A percentile compares a stretch with the other conserved stretches of the same genome.
These are phyloP conservation scores for Hylyphantes graminicola DNA, from an alignment of 1,140 invertebrate species.

Conservation along the genomic window DNA sequence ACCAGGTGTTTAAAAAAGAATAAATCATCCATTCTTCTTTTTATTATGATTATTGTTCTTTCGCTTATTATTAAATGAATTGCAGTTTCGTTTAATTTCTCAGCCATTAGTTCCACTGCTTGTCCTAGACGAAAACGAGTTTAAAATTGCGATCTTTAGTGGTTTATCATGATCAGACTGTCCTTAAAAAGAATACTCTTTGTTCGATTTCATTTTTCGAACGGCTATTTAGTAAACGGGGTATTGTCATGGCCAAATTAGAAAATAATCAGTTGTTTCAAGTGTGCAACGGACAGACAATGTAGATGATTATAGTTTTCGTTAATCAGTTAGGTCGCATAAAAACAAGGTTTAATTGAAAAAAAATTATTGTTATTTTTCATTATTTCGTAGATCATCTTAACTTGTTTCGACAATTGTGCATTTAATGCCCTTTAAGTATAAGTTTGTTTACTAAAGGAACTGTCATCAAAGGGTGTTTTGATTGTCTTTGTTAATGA, in stretches of 20 bases:
- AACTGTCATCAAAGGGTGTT: no score
- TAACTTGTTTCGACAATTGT: no score
- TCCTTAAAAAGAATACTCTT: constrained; percentile 18
- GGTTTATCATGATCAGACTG: constrained; percentile 25
- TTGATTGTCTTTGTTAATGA: no score
- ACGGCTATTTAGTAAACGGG: not conserved
- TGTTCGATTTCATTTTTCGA: not conserved
- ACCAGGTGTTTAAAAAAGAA: constrained; percentile 42
- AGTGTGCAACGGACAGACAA: not conserved
- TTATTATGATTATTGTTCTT: not conserved
- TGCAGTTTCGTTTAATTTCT: constrained; percentile 13
- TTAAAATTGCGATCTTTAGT: constrained; percentile 41
- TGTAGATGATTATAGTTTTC: not conserved
- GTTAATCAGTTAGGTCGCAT: not conserved
- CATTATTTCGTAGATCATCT: no score
- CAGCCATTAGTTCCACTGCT: constrained; percentile 7
- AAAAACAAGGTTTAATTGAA: not conserved
- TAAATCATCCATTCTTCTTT: not conserved
- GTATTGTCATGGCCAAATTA: not conserved
- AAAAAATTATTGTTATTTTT: not conserved
- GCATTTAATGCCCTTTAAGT: no score
- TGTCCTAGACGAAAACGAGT: constrained; percentile 20
- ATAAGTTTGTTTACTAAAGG: no score
- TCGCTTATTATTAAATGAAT: constrained; percentile 31
- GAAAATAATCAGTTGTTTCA: not conserved